Conservation (phyloP, 2,797 vertebrate species). For the Carduelis carduelis region DNA sequence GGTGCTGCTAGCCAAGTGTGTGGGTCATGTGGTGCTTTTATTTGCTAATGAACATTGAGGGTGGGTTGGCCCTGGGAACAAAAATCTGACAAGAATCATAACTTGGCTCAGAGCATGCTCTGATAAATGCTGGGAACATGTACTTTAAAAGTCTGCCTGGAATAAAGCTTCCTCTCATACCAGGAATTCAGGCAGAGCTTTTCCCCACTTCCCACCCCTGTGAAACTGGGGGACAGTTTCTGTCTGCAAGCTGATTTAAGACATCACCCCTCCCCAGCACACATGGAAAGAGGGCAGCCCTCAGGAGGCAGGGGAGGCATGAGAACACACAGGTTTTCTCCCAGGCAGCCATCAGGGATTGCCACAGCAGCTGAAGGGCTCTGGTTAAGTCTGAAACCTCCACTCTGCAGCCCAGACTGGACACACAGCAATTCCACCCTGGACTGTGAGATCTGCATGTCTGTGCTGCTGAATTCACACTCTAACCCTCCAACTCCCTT, state of each 20-base stretch:
- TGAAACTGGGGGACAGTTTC: neutral
- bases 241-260: neutral
- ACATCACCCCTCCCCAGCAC: fast-evolving
- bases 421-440: neutral
- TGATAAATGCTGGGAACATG: neutral
- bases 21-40: constrained; percentile 16
- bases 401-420: neutral
- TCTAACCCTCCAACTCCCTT: neutral
- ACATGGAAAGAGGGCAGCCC: neutral
- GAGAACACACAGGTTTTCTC: neutral
- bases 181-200: neutral
- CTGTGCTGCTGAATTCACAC: neutral
- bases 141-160: neutral
- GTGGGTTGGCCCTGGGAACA: constrained; percentile 15
- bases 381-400: neutral
- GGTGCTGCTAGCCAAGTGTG: constrained; percentile 7
- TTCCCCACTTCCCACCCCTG: neutral
- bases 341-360: neutral
- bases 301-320: neutral
- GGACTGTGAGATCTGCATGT: fast-evolving
- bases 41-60: constrained; percentile 40
- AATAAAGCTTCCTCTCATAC: neutral
- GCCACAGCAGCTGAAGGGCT: neutral
- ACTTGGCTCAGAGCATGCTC: neutral
- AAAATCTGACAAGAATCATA: constrained; percentile 23